These are phyloP conservation scores for Mus spretus DNA, from an alignment of 2,797 vertebrate genomes.

Conservation along the genomic window DNA sequence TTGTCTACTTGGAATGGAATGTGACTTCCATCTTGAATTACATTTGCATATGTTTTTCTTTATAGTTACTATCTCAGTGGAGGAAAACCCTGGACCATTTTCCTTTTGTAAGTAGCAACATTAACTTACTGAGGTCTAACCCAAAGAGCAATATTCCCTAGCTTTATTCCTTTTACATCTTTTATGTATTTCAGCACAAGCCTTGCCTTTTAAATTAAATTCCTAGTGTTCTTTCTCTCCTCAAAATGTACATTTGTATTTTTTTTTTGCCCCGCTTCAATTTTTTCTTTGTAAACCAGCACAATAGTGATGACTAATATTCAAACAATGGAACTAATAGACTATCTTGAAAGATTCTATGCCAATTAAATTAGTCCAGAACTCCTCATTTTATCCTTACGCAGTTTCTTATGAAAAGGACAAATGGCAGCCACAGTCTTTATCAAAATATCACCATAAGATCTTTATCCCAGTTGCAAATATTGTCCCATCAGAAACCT, in stretches of 20 bases:
- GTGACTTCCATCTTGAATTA: background rate
- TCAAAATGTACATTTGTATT: background rate
- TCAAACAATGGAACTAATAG: background rate
- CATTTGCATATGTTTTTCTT: background rate
- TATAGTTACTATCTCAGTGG: background rate
- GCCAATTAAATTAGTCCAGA: background rate
- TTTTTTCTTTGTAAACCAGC: background rate
- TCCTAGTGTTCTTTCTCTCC: background rate
- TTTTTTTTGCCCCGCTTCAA: background rate
- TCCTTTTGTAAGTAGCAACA: background rate
- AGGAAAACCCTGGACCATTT: background rate
- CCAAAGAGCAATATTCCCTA: background rate
- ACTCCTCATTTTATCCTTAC: background rate
- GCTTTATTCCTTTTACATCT: background rate
- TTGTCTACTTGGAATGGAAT: background rate
- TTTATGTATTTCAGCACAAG: background rate
- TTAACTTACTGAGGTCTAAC: background rate
- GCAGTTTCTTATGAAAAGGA: background rate
- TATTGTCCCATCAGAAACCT: background rate
- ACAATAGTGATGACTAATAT: background rate
- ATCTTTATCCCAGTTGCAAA: background rate
- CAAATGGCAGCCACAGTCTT: background rate
- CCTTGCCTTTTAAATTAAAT: background rate
- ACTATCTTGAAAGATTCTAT: background rate
- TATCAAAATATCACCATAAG: background rate